Conservation (phyloP, 2,797 vertebrate genomes). For the Coregonus sp. region DNA sequence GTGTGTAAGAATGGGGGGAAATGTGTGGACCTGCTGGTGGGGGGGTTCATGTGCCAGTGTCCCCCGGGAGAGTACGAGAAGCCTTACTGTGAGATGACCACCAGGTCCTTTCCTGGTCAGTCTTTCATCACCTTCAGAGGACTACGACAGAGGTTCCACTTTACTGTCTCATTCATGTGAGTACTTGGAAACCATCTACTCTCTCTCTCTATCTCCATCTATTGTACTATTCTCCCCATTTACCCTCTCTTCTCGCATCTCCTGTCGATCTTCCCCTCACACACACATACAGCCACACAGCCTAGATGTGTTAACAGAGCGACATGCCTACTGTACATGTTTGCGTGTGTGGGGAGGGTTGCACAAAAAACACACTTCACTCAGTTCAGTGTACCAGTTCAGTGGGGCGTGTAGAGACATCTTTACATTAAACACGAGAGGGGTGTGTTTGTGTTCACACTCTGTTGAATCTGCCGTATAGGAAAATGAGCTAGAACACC, state of each 20-base stretch:
- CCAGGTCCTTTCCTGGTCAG: slow-evolving; percentile 91
- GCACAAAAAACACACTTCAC: slow-evolving; percentile 37
- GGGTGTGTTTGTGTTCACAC: background rate
- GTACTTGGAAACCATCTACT: slow-evolving; percentile 45
- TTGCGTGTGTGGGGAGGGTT: slow-evolving; percentile 13
- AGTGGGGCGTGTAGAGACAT: slow-evolving; percentile 47
- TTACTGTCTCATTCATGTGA: slow-evolving; percentile 92
- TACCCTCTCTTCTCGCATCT: background rate
- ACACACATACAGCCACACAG: background rate
- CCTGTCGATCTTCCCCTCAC: background rate
- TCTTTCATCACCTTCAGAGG: slow-evolving; percentile 98
- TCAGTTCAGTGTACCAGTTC: slow-evolving; percentile 27
- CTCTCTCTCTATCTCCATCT: background rate
- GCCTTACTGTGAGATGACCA: slow-evolving; percentile 96
- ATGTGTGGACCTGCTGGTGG: slow-evolving; percentile 89
- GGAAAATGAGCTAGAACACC: background rate
- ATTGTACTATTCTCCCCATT: background rate
- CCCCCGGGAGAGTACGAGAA: slow-evolving; percentile 85
- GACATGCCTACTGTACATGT: slow-evolving; percentile 3
- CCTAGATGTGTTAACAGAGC: background rate
- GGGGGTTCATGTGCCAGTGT: slow-evolving; percentile 93
- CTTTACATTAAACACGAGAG: slow-evolving; percentile 12
- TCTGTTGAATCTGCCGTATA: background rate
- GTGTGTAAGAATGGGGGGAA: slow-evolving; percentile 94
- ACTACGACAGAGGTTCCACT: slow-evolving; percentile 94